Evolutionary conservation across 2,113 vertebrate genomes (phyloP), one percentile per base, ranked within the genome.

Genomic region (Cariama cristata): DNA sequence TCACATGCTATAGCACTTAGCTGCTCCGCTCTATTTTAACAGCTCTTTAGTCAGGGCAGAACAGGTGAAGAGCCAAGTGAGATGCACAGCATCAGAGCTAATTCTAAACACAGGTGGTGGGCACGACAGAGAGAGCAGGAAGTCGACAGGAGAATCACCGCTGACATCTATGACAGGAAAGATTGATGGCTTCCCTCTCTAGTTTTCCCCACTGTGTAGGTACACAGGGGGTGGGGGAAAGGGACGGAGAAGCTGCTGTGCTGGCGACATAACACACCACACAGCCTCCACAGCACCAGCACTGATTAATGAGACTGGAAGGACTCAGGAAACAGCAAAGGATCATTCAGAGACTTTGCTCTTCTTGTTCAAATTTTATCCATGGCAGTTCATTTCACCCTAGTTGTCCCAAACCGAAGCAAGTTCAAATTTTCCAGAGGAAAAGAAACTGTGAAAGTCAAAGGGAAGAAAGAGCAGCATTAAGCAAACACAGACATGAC

Each of bases 171-270:
- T 56, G 98, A 98, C 99, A 98, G 98, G 98, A 96, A 99, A 99
- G 99, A 99, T 99, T 99, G 99, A 99, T 99, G 99, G 99, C 97
- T 99, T 99, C 99, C 99, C 99, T 99, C 99, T 98, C 98, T 97
- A 98, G 97, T 98, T 99, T 97, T 97, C 98, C 99, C 99, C 98
- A 99, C 98, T 98, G 99, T 97, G 98, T 95, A 63, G 97, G 98
- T 98, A 98, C 79, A 86, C 98, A 94, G 96, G 98, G 98, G 95
- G 98, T 98, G 95, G 97, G 94, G 97, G 97, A 98, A 98, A 98
- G 98, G 97, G 96, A 97, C 11, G 88, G 95, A 97, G 97, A 92
- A 94, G 98, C 97, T 35, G 96, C 98, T 97, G 97, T 93, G 98
- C 97, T 79, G 95, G 97, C 98, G 98, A 99, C 99, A 99, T 98